Conservation (phyloP, 2,888 invertebrate genomes). For the Palloptera scutellata region DNA sequence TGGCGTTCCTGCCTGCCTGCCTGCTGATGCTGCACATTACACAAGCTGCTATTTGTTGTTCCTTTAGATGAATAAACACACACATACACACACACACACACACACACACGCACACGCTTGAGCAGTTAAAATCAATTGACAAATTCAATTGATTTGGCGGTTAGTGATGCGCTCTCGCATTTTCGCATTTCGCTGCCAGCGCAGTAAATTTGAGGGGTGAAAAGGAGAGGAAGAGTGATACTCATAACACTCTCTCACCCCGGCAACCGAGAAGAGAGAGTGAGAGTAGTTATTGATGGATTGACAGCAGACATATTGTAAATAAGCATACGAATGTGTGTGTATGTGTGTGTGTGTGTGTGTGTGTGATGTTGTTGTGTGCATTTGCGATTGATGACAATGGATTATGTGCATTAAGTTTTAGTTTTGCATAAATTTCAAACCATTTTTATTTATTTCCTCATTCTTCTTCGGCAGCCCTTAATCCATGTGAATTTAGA, state of each 20-base stretch:
- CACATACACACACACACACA: neutral
- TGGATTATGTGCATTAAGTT: neutral
- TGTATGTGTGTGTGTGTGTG: slow-evolving; percentile 10
- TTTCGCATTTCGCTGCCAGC: slow-evolving; percentile 11
- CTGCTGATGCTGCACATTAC: neutral
- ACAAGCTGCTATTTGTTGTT: neutral
- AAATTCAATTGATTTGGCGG: slow-evolving; percentile 51
- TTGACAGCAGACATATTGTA: slow-evolving; percentile 43
- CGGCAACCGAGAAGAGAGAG: too few relatives aligned
- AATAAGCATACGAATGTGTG: neutral
- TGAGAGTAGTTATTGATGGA: slow-evolving; percentile 49
- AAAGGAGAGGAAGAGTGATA: neutral
- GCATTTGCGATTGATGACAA: slow-evolving; percentile 33
- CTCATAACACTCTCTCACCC: too few relatives aligned
- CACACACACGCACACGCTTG: slow-evolving; percentile 43
- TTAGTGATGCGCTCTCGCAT: slow-evolving; percentile 37
- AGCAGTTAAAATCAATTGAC: slow-evolving; percentile 58
- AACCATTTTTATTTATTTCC: too few relatives aligned
- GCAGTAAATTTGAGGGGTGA: slow-evolving; percentile 29
- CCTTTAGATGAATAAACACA: neutral
- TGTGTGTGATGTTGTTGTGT: slow-evolving; percentile 11
- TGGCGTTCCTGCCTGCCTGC: neutral
- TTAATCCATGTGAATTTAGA: too few relatives aligned
- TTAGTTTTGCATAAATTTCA: too few relatives aligned
- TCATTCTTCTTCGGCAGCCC: too few relatives aligned